phyloP scores from a whole-genome alignment of 1,140 invertebrate species.

The Cyphomyrmex costatus region DNA sequence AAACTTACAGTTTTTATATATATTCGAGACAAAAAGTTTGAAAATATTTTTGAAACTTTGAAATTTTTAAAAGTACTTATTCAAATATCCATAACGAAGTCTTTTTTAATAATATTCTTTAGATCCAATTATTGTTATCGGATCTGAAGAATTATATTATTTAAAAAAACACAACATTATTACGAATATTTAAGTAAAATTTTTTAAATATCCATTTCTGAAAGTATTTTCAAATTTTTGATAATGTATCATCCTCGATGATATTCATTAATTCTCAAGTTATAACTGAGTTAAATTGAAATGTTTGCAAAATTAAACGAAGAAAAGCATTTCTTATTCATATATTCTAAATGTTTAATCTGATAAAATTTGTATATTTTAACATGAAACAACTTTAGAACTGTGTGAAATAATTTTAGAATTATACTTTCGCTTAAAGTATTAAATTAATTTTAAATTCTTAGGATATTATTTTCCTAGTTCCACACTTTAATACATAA shows the following conservation, averaged over 20 bases:
- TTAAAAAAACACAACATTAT: no score
- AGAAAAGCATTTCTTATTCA: neutral
- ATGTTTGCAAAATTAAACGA: neutral
- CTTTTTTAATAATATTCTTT: no score
- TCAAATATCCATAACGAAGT: no score
- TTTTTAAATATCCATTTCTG: no score
- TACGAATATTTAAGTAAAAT: no score
- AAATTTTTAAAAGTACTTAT: no score
- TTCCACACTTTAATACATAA: neutral
- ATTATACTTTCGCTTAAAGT: neutral
- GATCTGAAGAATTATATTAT: no score
- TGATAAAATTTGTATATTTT: neutral
- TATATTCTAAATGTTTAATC: neutral
- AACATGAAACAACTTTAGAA: constrained; percentile 1
- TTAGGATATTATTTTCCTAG: neutral
- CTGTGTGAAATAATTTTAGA: neutral
- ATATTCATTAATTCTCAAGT: neutral
- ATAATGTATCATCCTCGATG: no score
- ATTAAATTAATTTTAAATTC: neutral
- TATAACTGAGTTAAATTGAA: constrained; percentile 7
- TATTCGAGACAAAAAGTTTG: no score
- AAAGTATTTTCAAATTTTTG: no score
- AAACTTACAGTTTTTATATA: neutral
- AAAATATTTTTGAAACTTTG: no score
- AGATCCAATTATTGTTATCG: no score